phyloP scores from a whole-genome alignment of 1,140 invertebrate genomes.

The Colletes gigas region DNA sequence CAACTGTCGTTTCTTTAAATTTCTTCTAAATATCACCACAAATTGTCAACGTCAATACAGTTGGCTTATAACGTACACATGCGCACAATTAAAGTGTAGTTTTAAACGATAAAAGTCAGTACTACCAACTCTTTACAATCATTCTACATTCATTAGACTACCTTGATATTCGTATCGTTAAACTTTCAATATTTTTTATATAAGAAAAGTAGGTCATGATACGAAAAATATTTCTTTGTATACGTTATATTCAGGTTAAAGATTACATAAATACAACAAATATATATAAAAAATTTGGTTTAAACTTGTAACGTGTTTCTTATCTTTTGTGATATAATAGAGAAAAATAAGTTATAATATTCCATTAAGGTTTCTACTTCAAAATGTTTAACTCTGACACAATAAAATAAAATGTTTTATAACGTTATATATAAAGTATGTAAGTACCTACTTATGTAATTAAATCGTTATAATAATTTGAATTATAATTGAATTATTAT shows the following conservation, averaged over 20 bases:
- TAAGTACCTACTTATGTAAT: too few species aligned
- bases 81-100: conserved; percentile 43
- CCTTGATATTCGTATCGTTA: neutral
- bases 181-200: neutral
- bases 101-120: conserved; percentile 12
- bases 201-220: neutral
- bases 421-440: too few species aligned
- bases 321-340: neutral
- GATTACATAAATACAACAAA: neutral
- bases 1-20: conserved; percentile 16
- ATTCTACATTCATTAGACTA: too few species aligned
- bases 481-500: neutral
- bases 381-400: neutral
- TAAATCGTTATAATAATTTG: neutral
- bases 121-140: conserved; percentile 16
- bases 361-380: neutral
- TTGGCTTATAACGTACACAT: conserved; percentile 35
- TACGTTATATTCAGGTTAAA: neutral
- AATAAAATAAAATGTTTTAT: too few species aligned
- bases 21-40: conserved; percentile 37
- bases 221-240: neutral
- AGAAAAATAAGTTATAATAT: neutral
- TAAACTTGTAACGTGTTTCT: neutral
- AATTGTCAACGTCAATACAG: conserved; percentile 56
- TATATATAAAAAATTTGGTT: neutral